phyloP scores from a whole-genome alignment of 2,888 invertebrate genomes.

The Hirtodrosophila duncani region DNA sequence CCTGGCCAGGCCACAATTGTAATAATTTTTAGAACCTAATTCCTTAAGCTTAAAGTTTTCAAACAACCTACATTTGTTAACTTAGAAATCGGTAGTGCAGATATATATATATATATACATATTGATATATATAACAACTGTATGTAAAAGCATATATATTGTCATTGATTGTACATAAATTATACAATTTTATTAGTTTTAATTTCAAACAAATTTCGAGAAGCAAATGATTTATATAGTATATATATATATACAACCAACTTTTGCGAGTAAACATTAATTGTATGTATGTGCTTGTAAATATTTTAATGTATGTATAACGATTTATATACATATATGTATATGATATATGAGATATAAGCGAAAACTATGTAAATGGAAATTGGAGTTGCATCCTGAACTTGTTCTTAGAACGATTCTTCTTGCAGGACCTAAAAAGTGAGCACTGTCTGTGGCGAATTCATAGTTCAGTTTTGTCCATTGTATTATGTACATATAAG shows the following conservation, averaged over 20 bases:
- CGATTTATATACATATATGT: too few species aligned
- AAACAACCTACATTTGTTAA: slow-evolving; percentile 52
- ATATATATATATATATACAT: slow-evolving; percentile 31
- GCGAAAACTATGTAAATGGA: too few species aligned
- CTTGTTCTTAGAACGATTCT: too few species aligned
- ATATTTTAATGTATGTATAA: too few species aligned
- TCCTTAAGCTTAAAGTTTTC: slow-evolving; percentile 56
- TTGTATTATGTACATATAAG: too few species aligned
- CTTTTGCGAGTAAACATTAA: slow-evolving; percentile 16
- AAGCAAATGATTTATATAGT: slow-evolving; percentile 16
- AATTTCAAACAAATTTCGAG: slow-evolving; percentile 16
- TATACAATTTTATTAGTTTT: slow-evolving; percentile 62
- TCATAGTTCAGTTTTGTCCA: too few species aligned
- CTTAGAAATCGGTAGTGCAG: slow-evolving; percentile 56
- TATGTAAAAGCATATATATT: slow-evolving; percentile 26
- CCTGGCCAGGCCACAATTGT: slow-evolving; percentile 42
- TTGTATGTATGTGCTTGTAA: too few species aligned
- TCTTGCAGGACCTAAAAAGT: too few species aligned
- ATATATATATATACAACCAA: not conserved
- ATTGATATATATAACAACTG: slow-evolving; percentile 18
- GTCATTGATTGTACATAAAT: slow-evolving; percentile 62
- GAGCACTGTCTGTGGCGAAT: too few species aligned
- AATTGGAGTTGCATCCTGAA: too few species aligned
- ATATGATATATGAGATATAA: too few species aligned
- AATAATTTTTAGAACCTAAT: slow-evolving; percentile 59